Conservation (phyloP, 2,113 vertebrate species). For the Limnothrissa miodon region DNA sequence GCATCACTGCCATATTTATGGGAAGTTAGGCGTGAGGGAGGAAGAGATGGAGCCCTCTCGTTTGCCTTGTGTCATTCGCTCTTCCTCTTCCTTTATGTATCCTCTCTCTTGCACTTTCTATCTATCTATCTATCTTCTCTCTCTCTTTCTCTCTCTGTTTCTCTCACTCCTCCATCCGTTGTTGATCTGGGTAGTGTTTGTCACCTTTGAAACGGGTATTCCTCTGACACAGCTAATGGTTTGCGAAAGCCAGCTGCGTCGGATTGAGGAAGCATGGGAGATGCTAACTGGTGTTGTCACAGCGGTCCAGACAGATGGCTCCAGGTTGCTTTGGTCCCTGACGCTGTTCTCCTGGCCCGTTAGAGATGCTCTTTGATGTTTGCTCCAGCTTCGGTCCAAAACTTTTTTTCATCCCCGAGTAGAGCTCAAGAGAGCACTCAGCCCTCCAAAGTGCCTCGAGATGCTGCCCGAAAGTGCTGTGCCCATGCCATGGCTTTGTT, state of each 20-base stretch:
- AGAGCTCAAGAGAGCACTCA: not conserved
- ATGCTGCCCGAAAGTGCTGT: not conserved
- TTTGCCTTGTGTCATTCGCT: not conserved
- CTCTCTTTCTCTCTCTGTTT: not conserved
- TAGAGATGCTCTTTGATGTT: slow-evolving; percentile 49
- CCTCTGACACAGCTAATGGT: slow-evolving; percentile 23
- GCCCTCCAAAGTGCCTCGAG: not conserved
- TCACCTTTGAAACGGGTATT: slow-evolving; percentile 30
- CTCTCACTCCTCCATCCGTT: not conserved
- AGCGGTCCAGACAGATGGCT: slow-evolving; percentile 43
- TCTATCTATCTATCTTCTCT: not conserved
- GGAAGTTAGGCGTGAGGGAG: slow-evolving; percentile 26
- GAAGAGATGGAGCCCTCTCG: not conserved
- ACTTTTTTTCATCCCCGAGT: slow-evolving; percentile 19
- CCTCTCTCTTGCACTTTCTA: too few species aligned
- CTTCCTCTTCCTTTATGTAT: not conserved
- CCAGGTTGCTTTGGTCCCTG: slow-evolving; percentile 25
- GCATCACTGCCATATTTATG: slow-evolving; percentile 31
- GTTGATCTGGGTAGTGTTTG: slow-evolving; percentile 25
- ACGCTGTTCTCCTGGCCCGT: slow-evolving; percentile 26
- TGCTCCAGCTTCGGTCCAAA: slow-evolving; percentile 28
- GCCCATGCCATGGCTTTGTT: not conserved
- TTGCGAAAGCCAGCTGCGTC: slow-evolving; percentile 1
- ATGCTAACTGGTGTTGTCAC: slow-evolving; percentile 39
- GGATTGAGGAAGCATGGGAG: slow-evolving; percentile 18